Evolutionary conservation across 2,113 vertebrate species (phyloP).

Genomic region (Podarcis muralis): DNA sequence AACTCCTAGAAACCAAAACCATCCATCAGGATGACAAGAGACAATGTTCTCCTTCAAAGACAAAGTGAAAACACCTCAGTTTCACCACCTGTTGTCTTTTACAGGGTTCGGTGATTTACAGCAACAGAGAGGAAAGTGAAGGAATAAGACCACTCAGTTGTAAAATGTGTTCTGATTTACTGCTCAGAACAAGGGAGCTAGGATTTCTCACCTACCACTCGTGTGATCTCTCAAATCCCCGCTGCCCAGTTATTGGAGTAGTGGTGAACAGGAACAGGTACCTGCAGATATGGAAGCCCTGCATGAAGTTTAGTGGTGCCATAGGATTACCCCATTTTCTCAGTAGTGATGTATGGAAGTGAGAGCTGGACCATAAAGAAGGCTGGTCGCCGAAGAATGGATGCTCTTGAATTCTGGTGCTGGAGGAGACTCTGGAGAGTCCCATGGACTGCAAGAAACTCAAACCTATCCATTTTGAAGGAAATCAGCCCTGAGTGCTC

Average conservation of each 20-base stretch:
- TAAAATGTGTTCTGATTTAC: conserved; percentile 59
- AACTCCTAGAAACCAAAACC: conserved; percentile 3
- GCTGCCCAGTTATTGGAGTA: neutral
- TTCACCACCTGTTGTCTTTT: conserved; percentile 41
- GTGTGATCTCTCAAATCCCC: neutral
- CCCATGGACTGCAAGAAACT: too few relatives aligned
- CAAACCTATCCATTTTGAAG: too few relatives aligned
- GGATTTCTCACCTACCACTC: neutral
- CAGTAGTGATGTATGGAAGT: too few relatives aligned
- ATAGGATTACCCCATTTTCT: neutral
- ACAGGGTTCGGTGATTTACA: conserved; percentile 54
- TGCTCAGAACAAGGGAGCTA: conserved; percentile 28
- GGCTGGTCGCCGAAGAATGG: too few relatives aligned
- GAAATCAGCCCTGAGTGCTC: too few relatives aligned
- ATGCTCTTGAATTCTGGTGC: too few relatives aligned
- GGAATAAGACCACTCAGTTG: conserved; percentile 1
- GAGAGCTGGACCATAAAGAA: too few relatives aligned
- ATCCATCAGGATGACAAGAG: conserved; percentile 30
- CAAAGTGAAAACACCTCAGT: conserved; percentile 43
- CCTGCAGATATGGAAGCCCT: too few relatives aligned
- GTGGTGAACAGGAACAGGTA: too few relatives aligned
- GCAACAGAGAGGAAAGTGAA: conserved; percentile 39
- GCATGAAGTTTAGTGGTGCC: too few relatives aligned
- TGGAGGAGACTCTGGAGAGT: too few relatives aligned
- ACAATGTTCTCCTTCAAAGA: conserved; percentile 23